Evolutionary conservation across 2,797 vertebrate genomes (phyloP).

Genomic region (Gorsachius magnificus): DNA sequence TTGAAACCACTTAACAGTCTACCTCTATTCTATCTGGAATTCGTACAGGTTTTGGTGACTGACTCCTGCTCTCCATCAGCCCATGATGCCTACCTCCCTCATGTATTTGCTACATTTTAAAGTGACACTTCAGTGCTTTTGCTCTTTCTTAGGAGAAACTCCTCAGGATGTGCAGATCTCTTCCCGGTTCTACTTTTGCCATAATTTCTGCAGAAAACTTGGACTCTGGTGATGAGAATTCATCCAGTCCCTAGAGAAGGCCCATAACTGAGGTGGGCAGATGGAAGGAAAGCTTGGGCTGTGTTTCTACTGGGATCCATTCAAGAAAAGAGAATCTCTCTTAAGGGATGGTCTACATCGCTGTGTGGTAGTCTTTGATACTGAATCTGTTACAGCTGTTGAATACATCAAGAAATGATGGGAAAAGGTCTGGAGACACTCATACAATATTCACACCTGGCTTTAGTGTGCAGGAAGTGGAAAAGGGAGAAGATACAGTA

Average conservation of each 20-base stretch:
- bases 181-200: neutral
- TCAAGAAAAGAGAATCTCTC: neutral
- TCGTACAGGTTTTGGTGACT: neutral
- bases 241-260: neutral
- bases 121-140: neutral
- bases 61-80: neutral
- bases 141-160: neutral
- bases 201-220: neutral
- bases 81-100: fast-evolving
- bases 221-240: neutral
- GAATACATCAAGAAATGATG: neutral
- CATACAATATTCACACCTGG: neutral
- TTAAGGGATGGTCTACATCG: neutral
- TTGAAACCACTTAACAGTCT: neutral
- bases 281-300: neutral
- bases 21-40: neutral
- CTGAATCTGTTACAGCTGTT: neutral
- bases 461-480: neutral
- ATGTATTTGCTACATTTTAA: neutral
- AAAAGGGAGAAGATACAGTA: neutral
- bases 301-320: neutral
- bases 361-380: neutral
- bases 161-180: neutral
- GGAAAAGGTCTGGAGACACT: neutral
- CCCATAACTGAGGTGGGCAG: neutral